Conservation (phyloP, 2,888 invertebrate genomes). For the Laspeyria flexula region DNA sequence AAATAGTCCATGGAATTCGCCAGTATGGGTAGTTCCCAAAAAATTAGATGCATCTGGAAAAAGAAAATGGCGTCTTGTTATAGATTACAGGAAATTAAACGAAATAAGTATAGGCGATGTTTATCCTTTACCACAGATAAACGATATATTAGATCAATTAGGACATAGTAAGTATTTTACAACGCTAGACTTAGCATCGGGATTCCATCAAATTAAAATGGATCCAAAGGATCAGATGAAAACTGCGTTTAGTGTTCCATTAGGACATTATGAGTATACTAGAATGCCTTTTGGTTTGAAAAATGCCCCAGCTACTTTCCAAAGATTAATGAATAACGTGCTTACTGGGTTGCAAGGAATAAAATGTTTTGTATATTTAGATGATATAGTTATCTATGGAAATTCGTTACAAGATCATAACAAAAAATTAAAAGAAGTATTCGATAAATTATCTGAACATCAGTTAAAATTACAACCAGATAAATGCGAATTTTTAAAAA, state of each 20-base stretch:
- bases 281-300: background rate
- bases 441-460: background rate
- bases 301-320: background rate
- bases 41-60: conserved; percentile 10
- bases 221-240: background rate
- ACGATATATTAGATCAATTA: conserved; percentile 52
- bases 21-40: conserved; percentile 8
- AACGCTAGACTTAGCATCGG: background rate
- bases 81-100: conserved; percentile 21
- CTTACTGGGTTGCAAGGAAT: background rate
- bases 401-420: background rate
- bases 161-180: conserved; percentile 8
- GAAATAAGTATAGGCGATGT: conserved; percentile 27
- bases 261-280: background rate
- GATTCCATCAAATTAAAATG: background rate
- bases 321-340: background rate
- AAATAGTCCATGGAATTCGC: background rate
- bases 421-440: background rate
- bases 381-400: background rate
- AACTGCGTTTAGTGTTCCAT: background rate
- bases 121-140: conserved; percentile 40
- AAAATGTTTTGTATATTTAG: background rate
- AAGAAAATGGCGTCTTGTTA: conserved; percentile 14
- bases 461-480: background rate
- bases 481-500: background rate